These are phyloP conservation scores for Lissonota sp. DNA, from an alignment of 2,888 invertebrate genomes.

Conservation along the genomic window DNA sequence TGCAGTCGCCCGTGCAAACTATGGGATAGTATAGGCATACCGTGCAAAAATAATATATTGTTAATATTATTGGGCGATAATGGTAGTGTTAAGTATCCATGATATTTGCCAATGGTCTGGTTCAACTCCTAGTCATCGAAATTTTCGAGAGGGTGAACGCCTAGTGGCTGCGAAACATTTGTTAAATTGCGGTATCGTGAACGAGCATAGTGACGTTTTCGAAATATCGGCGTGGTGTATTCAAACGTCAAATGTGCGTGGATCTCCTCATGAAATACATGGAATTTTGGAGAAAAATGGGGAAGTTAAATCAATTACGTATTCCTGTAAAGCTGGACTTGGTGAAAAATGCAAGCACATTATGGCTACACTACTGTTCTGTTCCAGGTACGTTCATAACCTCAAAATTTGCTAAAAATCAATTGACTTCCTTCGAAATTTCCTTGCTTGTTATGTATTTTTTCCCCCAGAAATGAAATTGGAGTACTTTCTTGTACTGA, in stretches of 20 bases:
- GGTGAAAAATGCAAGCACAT: conserved; percentile 29
- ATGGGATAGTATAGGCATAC: too few species aligned
- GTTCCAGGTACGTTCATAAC: conserved; percentile 23
- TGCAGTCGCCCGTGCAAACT: too few species aligned
- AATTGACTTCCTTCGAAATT: background rate
- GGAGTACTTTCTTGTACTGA: conserved; percentile 21
- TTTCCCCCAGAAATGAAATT: conserved; percentile 22
- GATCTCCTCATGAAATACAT: conserved; percentile 24
- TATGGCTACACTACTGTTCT: conserved; percentile 22
- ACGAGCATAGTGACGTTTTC: conserved; percentile 15
- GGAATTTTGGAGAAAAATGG: conserved; percentile 11
- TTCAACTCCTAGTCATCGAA: conserved; percentile 16
- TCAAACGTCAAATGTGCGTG: conserved; percentile 24
- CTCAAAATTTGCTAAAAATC: conserved; percentile 14
- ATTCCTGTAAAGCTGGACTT: conserved; percentile 21
- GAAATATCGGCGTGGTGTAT: conserved; percentile 22
- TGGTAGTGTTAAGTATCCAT: background rate
- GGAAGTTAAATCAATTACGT: conserved; percentile 2
- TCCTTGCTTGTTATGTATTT: conserved; percentile 9
- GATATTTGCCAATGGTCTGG: conserved; percentile 17
- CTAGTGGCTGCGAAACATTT: conserved; percentile 18
- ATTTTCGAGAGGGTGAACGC: conserved; percentile 23
- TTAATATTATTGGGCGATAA: background rate
- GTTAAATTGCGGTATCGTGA: conserved; percentile 25
- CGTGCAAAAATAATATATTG: background rate